Conservation (phyloP, 53 echinoderm and acorn worm species). For the Crossaster papposus region DNA sequence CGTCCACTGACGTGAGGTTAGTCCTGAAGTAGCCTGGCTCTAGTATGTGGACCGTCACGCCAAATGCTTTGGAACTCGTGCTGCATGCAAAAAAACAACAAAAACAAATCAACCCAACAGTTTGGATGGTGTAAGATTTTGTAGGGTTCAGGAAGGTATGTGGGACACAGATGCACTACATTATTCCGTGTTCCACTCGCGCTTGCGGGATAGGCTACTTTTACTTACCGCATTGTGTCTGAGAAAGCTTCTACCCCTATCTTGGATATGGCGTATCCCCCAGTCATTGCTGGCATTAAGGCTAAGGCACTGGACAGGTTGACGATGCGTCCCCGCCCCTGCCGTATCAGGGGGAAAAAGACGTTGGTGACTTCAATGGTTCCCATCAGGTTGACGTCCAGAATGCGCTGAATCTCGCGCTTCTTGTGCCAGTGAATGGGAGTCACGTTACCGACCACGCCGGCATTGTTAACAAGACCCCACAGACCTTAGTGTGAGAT, state of each 20-base stretch:
- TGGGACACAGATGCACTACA: too few species aligned
- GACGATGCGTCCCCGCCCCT: conserved; percentile 63
- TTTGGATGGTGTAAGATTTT: too few species aligned
- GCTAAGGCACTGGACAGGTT: conserved; percentile 60
- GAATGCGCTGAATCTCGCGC: conserved; percentile 48
- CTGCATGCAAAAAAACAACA: conserved; percentile 17
- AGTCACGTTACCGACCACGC: conserved; percentile 45
- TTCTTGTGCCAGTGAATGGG: conserved; percentile 62
- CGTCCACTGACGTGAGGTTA: conserved; percentile 30
- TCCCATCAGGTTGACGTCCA: conserved; percentile 69
- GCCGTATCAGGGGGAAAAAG: conserved; percentile 64
- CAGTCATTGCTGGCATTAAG: conserved; percentile 21
- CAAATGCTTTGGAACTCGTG: conserved; percentile 29
- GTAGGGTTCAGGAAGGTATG: too few species aligned
- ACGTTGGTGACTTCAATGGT: conserved; percentile 67
- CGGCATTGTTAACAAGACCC: conserved; percentile 75
- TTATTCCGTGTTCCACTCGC: too few species aligned
- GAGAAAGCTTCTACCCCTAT: conserved; percentile 68
- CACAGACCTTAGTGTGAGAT: conserved; percentile 50
- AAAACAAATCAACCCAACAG: neutral
- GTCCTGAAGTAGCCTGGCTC: conserved; percentile 72
- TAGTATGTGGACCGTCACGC: conserved; percentile 68
- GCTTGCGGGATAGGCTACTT: too few species aligned
- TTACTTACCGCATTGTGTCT: conserved; percentile 62
- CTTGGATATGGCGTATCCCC: conserved; percentile 65